Percentiles rank a stretch among this genome's conserved stretches.
These are phyloP conservation scores for silkworm (Bombyx mori) DNA, from an alignment of 1,140 invertebrate genomes.

Conservation along the genomic window ASM3026992v2 NC_085110.1:7096501-7097000, in stretches of 20 bases:
- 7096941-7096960: too few species aligned
- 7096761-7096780: constrained; percentile 56
- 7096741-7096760: constrained; percentile 66
- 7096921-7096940: too few species aligned
- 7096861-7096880: constrained; percentile 3
- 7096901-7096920: too few species aligned
- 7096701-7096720: constrained; percentile 64
- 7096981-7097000: too few species aligned
- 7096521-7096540: too few species aligned
- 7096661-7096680: constrained; percentile 61
- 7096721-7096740: constrained; percentile 61
- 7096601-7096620: neutral
- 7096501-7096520: too few species aligned
- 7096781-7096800: constrained; percentile 39
- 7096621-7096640: constrained; percentile 14
- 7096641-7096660: constrained; percentile 22
- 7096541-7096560: too few species aligned
- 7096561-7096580: too few species aligned
- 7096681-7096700: constrained; percentile 17
- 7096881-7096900: too few species aligned
- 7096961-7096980: too few species aligned
- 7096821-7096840: constrained; percentile 32
- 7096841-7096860: constrained; percentile 15
- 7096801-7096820: constrained; percentile 28
- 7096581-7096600: too few species aligned